Evolutionary conservation across 2,797 vertebrate species (phyloP).

Genomic region (Dermochelys coriacea): DNA sequence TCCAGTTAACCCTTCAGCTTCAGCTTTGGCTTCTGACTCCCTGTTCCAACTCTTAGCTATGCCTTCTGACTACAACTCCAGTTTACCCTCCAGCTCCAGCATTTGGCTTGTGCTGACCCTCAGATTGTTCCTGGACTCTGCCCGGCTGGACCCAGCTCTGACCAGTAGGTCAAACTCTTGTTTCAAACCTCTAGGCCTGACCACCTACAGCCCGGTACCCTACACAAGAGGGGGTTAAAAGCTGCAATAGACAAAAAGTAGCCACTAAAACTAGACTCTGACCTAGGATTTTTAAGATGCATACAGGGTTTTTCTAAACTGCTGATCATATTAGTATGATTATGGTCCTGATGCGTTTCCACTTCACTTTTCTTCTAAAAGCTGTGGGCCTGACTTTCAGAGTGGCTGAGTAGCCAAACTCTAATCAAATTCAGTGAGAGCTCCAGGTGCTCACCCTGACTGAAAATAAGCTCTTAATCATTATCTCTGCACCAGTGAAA

Average conservation of each 20-base stretch:
- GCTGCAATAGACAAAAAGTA: neutral
- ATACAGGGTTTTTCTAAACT: neutral
- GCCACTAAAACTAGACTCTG: neutral
- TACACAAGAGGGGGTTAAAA: neutral
- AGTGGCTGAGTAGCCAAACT: neutral
- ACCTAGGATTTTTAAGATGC: neutral
- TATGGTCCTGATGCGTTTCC: neutral
- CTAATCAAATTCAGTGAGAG: neutral
- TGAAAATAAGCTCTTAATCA: neutral
- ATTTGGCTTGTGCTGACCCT: neutral
- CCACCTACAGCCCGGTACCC: neutral
- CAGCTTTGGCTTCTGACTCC: too few species aligned
- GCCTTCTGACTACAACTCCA: neutral
- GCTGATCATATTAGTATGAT: fast-evolving
- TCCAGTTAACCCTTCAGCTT: too few species aligned
- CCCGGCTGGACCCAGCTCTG: neutral
- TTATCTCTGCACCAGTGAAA: neutral
- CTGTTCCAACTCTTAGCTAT: neutral
- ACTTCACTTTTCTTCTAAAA: neutral
- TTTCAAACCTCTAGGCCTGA: neutral
- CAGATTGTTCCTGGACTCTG: too few species aligned
- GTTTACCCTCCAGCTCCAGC: too few species aligned
- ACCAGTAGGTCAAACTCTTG: neutral
- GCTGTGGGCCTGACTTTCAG: neutral
- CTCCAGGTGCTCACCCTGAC: neutral